Evolutionary conservation across 2,113 vertebrate genomes (phyloP).

Genomic region (Ia io): DNA sequence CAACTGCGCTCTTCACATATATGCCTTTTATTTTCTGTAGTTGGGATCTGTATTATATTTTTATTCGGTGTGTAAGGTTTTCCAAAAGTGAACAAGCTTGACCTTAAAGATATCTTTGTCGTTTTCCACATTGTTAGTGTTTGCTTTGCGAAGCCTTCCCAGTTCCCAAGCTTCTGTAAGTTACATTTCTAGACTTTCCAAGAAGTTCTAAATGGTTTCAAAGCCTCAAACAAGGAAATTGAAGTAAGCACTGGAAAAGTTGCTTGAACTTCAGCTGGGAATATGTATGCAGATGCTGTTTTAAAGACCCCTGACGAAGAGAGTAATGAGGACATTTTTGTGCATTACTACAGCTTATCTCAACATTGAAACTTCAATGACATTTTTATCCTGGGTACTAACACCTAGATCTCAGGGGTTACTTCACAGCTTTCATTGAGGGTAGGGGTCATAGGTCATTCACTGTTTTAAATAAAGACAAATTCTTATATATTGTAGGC

Average conservation of each 20-base stretch:
- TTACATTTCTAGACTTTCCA: slow-evolving; percentile 44
- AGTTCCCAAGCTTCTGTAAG: background rate
- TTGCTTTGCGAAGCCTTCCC: slow-evolving; percentile 8
- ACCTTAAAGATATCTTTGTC: slow-evolving; percentile 24
- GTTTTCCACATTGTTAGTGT: slow-evolving; percentile 32
- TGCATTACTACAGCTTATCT: slow-evolving; percentile 23
- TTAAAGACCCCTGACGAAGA: slow-evolving; percentile 17
- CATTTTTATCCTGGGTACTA: slow-evolving; percentile 14
- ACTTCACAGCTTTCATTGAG: slow-evolving; percentile 29
- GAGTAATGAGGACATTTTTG: background rate
- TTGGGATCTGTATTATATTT: background rate
- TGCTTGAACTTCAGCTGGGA: slow-evolving; percentile 34
- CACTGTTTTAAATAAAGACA: background rate
- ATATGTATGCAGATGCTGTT: background rate
- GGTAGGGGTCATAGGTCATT: background rate
- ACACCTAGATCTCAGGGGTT: background rate
- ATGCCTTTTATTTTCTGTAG: slow-evolving; percentile 1
- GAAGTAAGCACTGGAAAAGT: slow-evolving; percentile 16
- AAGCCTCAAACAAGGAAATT: slow-evolving; percentile 23
- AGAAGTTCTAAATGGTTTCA: slow-evolving; percentile 35
- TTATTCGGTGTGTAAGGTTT: background rate
- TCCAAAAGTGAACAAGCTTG: slow-evolving; percentile 35
- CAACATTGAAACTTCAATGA: slow-evolving; percentile 15
- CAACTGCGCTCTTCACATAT: background rate
- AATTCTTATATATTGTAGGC: background rate